phyloP scores from a whole-genome alignment of 2,797 vertebrate species.

The Leontocebus nigricollis region DNA sequence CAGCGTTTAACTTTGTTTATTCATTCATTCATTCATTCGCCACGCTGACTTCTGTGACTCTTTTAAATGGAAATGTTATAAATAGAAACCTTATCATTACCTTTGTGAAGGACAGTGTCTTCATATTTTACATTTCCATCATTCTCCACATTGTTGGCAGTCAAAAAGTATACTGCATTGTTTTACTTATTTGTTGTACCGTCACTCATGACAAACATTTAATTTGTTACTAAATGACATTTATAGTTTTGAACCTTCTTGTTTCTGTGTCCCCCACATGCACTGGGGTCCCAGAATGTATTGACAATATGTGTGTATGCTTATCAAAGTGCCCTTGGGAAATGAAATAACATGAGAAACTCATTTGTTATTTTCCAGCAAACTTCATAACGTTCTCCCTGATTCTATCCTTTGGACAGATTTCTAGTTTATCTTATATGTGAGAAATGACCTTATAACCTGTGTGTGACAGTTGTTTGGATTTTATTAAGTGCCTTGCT shows the following conservation, averaged over 20 bases:
- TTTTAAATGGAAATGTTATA: slow-evolving; percentile 48
- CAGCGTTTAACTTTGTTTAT: not conserved
- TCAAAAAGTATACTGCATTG: slow-evolving; percentile 14
- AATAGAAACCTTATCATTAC: slow-evolving; percentile 58
- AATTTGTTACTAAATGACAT: slow-evolving; percentile 62
- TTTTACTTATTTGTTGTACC: slow-evolving; percentile 63
- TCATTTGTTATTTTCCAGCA: slow-evolving; percentile 84
- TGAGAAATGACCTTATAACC: slow-evolving; percentile 88
- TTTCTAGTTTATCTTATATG: slow-evolving; percentile 84
- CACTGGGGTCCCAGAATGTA: not conserved
- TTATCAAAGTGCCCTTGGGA: slow-evolving; percentile 85
- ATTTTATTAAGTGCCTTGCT: slow-evolving; percentile 86
- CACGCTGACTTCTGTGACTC: slow-evolving; percentile 14
- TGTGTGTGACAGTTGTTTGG: slow-evolving; percentile 84
- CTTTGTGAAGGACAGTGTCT: slow-evolving; percentile 60
- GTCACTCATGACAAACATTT: slow-evolving; percentile 55
- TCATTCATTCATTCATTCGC: not conserved
- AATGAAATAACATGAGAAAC: slow-evolving; percentile 81
- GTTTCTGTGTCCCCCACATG: slow-evolving; percentile 23
- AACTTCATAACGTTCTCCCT: slow-evolving; percentile 80
- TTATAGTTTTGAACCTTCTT: slow-evolving; percentile 63
- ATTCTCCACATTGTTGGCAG: slow-evolving; percentile 20
- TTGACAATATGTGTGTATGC: slow-evolving; percentile 69
- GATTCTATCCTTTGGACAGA: slow-evolving; percentile 79
- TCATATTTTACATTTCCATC: slow-evolving; percentile 54